Percentiles rank a stretch among this genome's conserved stretches.
These are phyloP conservation scores for Megalurothrips usitatus DNA, from an alignment of 2,888 invertebrate species.

Conservation along the genomic window DNA sequence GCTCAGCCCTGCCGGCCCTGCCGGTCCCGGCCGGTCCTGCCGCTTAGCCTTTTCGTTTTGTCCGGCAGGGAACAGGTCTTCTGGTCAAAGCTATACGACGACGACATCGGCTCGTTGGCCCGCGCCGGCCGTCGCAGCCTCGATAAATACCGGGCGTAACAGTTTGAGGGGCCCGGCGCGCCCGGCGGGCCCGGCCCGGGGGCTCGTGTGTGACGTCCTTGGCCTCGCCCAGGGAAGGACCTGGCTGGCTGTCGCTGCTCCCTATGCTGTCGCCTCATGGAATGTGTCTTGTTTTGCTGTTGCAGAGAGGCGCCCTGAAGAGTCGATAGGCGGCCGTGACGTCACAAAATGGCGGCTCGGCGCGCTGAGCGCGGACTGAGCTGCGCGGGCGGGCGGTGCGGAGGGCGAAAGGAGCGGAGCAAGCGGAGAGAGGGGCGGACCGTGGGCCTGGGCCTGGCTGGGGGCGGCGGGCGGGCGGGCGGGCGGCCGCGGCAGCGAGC, in stretches of 20 bases:
- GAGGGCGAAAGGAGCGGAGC: conserved; percentile 31
- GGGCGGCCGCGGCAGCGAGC: conserved; percentile 26
- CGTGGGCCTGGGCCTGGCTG: background rate
- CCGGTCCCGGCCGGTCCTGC: background rate
- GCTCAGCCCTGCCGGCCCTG: background rate
- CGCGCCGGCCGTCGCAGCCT: background rate
- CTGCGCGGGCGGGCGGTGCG: conserved; percentile 32
- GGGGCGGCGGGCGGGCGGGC: conserved; percentile 15
- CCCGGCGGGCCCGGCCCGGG: no score
- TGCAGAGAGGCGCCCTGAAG: conserved; percentile 33
- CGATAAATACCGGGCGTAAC: background rate
- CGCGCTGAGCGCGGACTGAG: conserved; percentile 37
- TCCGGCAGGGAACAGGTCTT: background rate
- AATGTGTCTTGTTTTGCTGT: conserved; percentile 7
- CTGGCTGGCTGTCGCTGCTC: no score
- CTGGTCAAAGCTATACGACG: background rate
- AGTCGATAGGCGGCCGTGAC: conserved; percentile 35
- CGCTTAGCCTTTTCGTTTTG: background rate
- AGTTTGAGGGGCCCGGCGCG: background rate
- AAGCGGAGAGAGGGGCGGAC: conserved; percentile 23
- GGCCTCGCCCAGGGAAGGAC: no score
- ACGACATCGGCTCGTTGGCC: background rate
- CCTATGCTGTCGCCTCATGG: background rate
- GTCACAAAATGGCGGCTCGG: conserved; percentile 29
- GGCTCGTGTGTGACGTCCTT: no score